phyloP scores from a whole-genome alignment of 2,888 invertebrate genomes.

The Autographa gamma region DNA sequence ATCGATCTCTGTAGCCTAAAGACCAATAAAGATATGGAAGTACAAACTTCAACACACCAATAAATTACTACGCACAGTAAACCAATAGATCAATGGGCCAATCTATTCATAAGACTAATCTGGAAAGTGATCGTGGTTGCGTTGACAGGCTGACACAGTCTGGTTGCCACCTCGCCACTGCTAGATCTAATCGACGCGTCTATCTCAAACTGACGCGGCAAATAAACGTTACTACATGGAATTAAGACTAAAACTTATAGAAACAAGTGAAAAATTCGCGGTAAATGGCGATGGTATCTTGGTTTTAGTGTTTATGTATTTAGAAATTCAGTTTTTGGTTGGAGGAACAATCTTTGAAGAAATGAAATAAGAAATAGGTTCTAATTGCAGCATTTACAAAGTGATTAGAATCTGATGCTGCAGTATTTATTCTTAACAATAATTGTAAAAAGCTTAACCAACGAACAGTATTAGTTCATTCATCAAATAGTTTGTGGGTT shows the following conservation, averaged over 20 bases:
- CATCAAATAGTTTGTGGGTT: no score
- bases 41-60: no score
- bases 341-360: background rate
- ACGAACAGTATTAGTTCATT: no score
- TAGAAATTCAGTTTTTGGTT: slow-evolving; percentile 30
- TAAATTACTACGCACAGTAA: background rate
- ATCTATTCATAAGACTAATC: slow-evolving; percentile 12
- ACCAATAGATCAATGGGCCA: slow-evolving; percentile 16
- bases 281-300: slow-evolving; percentile 57
- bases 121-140: slow-evolving; percentile 35
- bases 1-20: no score
- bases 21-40: no score
- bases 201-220: slow-evolving; percentile 37
- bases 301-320: slow-evolving; percentile 37
- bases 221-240: slow-evolving; percentile 49
- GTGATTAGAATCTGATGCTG: background rate
- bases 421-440: background rate
- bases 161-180: slow-evolving; percentile 38
- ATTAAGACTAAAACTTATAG: slow-evolving; percentile 57
- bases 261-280: slow-evolving; percentile 54
- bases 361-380: slow-evolving; percentile 6
- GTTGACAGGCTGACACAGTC: slow-evolving; percentile 48
- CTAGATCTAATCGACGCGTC: slow-evolving; percentile 59
- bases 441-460: no score
- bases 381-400: slow-evolving; percentile 3